Evolutionary conservation across 2,888 invertebrate species (phyloP).

Genomic region (Rhyacophila evoluta): DNA sequence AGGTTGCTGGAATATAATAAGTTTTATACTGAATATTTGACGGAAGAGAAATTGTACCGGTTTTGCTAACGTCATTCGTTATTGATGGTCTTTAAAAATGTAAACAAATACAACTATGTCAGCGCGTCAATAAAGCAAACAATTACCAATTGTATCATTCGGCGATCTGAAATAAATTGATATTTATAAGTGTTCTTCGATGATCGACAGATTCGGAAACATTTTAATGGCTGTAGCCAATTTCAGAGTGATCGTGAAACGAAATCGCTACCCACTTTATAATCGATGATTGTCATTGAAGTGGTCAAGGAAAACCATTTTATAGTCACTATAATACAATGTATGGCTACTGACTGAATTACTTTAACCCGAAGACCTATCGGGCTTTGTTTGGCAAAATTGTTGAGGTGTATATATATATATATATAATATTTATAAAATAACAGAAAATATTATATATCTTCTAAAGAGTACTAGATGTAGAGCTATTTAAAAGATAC

Average conservation of each 20-base stretch:
- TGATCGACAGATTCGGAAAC: constrained; percentile 16
- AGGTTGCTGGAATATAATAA: background rate
- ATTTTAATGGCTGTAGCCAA: background rate
- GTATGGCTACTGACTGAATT: no score
- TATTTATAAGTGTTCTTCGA: constrained; percentile 35
- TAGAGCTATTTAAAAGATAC: no score
- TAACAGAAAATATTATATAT: no score
- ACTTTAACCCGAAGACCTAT: no score
- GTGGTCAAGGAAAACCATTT: background rate
- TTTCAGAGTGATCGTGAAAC: background rate
- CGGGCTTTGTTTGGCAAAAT: no score
- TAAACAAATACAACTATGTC: background rate
- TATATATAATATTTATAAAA: no score
- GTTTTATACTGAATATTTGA: background rate
- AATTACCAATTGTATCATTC: constrained; percentile 34
- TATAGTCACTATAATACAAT: background rate
- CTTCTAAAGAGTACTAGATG: no score
- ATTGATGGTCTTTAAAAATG: background rate
- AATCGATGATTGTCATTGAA: constrained; percentile 1
- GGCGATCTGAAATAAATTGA: constrained; percentile 38
- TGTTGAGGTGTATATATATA: no score
- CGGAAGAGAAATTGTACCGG: background rate
- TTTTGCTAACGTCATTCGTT: background rate
- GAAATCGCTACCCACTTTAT: background rate
- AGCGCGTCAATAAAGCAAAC: constrained; percentile 32